Percentiles rank a stretch among this genome's conserved stretches.
Evolutionary conservation across 2,888 invertebrate species (phyloP).

Genomic region (Mythimna ferrago): DNA sequence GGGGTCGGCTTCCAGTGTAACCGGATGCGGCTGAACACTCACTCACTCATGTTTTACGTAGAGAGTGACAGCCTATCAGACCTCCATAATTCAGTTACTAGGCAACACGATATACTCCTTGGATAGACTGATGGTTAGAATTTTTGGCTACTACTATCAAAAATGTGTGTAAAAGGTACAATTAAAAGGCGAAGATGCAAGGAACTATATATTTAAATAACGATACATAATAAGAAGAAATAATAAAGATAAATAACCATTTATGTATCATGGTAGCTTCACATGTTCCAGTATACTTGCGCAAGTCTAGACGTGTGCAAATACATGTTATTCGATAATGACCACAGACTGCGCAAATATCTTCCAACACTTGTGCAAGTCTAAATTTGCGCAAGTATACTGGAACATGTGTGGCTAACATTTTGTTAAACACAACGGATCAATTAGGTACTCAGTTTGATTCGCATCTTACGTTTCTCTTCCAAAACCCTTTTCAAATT

Average conservation of each 20-base stretch:
- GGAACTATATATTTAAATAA: conserved; percentile 37
- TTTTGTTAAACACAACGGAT: conserved; percentile 27
- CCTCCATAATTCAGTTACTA: neutral
- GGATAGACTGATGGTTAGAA: neutral
- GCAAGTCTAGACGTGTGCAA: no score
- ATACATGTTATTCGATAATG: no score
- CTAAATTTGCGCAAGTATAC: no score
- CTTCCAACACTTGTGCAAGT: no score
- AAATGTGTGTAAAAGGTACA: neutral
- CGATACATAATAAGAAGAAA: conserved; percentile 46
- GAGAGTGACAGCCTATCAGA: neutral
- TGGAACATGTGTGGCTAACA: no score
- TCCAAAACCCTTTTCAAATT: conserved; percentile 86
- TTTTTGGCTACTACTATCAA: neutral
- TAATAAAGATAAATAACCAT: conserved; percentile 50
- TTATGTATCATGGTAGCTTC: conserved; percentile 29
- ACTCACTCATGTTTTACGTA: no score
- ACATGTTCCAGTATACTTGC: no score
- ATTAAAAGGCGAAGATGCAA: neutral
- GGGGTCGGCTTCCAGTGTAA: no score
- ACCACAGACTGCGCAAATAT: no score
- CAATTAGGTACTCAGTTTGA: conserved; percentile 56
- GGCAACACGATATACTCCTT: neutral
- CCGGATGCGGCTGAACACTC: no score
- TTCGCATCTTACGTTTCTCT: conserved; percentile 84